Percentiles rank a stretch among this genome's conserved stretches.
These are phyloP conservation scores for Bucorvus abyssinicus DNA, from an alignment of 2,797 vertebrate genomes.

Conservation along the genomic window DNA sequence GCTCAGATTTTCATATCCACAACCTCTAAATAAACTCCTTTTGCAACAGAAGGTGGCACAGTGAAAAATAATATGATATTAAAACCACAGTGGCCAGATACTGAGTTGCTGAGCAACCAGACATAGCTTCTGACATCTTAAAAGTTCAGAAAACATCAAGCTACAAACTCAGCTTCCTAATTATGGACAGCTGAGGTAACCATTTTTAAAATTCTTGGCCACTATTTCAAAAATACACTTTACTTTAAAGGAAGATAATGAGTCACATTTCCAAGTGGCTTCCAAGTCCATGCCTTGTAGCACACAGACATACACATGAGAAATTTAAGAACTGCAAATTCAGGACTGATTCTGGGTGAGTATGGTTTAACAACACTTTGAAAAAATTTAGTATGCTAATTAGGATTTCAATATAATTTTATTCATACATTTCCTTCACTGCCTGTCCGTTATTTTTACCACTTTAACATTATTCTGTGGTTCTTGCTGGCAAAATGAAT, in stretches of 20 bases:
- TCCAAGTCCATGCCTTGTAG: not conserved
- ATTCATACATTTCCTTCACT: not conserved
- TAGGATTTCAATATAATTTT: not conserved
- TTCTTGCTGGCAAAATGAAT: not conserved
- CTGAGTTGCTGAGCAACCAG: slow-evolving; percentile 54
- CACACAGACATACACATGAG: not conserved
- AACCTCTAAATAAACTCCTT: not conserved
- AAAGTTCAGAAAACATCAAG: slow-evolving; percentile 49
- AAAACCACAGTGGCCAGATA: slow-evolving; percentile 40
- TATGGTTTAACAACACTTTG: not conserved
- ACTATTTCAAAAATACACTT: not conserved
- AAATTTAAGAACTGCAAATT: not conserved
- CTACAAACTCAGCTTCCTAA: slow-evolving; percentile 40
- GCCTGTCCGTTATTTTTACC: not conserved
- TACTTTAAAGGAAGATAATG: slow-evolving; percentile 5
- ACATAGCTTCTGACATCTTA: slow-evolving; percentile 44
- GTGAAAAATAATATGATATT: slow-evolving; percentile 31
- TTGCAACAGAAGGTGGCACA: slow-evolving; percentile 13
- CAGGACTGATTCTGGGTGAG: not conserved
- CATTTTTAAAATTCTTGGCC: slow-evolving; percentile 15
- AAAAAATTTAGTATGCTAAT: not conserved
- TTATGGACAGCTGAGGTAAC: not conserved
- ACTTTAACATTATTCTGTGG: not conserved
- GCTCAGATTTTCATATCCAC: not conserved
- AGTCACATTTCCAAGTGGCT: not conserved